These are phyloP conservation scores for Crenuchus spilurus DNA, from an alignment of 2,797 vertebrate genomes.

Conservation along the genomic window DNA sequence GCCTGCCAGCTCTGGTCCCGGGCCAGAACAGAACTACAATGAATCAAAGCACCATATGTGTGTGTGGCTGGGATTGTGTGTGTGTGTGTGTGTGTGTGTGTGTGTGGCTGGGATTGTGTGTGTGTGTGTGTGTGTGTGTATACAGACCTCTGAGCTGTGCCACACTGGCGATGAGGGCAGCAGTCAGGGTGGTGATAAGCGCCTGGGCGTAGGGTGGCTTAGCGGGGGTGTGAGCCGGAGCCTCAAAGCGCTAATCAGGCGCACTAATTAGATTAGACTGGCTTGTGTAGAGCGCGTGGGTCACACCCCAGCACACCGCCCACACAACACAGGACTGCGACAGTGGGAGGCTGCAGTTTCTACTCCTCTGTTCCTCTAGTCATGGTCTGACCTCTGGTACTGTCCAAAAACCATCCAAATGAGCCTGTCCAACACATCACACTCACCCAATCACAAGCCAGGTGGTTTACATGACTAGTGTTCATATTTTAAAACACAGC, in stretches of 20 bases:
- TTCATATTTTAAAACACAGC: too few species aligned
- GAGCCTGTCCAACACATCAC: too few species aligned
- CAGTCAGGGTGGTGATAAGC: conserved; percentile 75
- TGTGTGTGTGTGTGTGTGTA: conserved; percentile 43
- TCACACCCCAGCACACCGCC: conserved; percentile 70
- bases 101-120: conserved; percentile 8
- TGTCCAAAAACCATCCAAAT: background rate
- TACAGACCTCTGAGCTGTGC: conserved; percentile 36
- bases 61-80: too few species aligned
- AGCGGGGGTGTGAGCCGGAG: conserved; percentile 63
- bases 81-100: conserved; percentile 30
- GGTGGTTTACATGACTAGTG: too few species aligned
- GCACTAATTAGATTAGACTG: conserved; percentile 81
- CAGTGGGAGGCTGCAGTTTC: conserved; percentile 60
- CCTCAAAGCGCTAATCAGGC: conserved; percentile 77
- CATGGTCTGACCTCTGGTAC: background rate
- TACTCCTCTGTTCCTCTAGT: background rate
- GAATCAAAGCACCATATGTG: conserved; percentile 79
- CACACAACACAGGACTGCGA: conserved; percentile 66
- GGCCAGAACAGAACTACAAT: conserved; percentile 66
- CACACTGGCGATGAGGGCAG: conserved; percentile 54
- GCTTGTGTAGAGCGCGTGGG: conserved; percentile 69
- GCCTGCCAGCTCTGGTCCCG: conserved; percentile 39
- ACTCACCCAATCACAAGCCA: too few species aligned
- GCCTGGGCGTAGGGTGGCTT: conserved; percentile 53